These are phyloP conservation scores for Menidia menidia DNA, from an alignment of 2,797 vertebrate genomes.

Conservation along the genomic window DNA sequence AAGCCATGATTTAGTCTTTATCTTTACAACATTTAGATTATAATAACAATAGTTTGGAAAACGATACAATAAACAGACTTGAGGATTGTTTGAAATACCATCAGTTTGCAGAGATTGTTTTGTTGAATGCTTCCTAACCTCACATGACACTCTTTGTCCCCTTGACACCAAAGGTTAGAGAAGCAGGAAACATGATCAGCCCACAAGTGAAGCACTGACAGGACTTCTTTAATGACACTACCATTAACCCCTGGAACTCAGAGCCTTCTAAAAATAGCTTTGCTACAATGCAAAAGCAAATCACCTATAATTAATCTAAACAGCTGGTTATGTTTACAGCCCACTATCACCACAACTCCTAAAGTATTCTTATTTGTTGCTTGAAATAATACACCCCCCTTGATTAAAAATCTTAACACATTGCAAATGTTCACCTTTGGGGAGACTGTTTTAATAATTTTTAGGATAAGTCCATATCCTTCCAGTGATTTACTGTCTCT, in stretches of 20 bases:
- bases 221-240: slow-evolving; percentile 92
- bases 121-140: slow-evolving; percentile 81
- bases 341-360: slow-evolving; percentile 12
- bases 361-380: slow-evolving; percentile 3
- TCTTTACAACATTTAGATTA: background rate
- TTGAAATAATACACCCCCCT: background rate
- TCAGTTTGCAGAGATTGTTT: slow-evolving; percentile 87
- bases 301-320: slow-evolving; percentile 75
- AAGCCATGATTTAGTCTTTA: too few species aligned
- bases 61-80: slow-evolving; percentile 25
- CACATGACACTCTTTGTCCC: slow-evolving; percentile 90
- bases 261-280: slow-evolving; percentile 91
- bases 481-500: background rate
- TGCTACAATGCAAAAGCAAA: slow-evolving; percentile 73
- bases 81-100: slow-evolving; percentile 49
- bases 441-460: background rate
- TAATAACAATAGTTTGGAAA: slow-evolving; percentile 19
- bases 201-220: slow-evolving; percentile 78
- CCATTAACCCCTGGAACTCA: slow-evolving; percentile 89
- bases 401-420: slow-evolving; percentile 9
- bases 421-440: background rate
- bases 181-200: slow-evolving; percentile 93
- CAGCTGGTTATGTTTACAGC: slow-evolving; percentile 89
- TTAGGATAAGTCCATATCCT: background rate
- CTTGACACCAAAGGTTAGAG: slow-evolving; percentile 93